A percentile compares a stretch with the other conserved stretches of the same genome.
These are phyloP conservation scores for Caenorhabditis sulstoni DNA, from an alignment of 2,888 invertebrate species.

Conservation along the genomic window DNA sequence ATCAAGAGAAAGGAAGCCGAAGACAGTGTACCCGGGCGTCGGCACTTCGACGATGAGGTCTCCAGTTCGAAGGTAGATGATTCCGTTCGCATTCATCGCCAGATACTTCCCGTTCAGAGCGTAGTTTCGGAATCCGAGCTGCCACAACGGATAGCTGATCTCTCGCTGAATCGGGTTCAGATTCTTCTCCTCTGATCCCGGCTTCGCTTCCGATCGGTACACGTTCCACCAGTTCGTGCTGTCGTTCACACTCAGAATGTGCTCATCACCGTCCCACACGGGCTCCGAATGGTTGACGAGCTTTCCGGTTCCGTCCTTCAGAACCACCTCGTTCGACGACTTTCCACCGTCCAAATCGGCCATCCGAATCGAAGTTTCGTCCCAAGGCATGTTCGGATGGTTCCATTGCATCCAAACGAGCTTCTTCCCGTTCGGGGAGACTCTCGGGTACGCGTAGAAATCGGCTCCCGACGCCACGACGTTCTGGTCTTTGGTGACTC, in stretches of 20 bases:
- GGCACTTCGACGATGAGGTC: slow-evolving; percentile 26
- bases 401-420: slow-evolving; percentile 82
- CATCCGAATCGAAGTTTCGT: slow-evolving; percentile 81
- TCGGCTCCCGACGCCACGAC: slow-evolving; percentile 80
- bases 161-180: slow-evolving; percentile 61
- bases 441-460: slow-evolving; percentile 82
- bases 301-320: slow-evolving; percentile 60
- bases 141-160: slow-evolving; percentile 71
- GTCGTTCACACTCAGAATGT: slow-evolving; percentile 81
- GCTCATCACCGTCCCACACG: slow-evolving; percentile 80
- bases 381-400: slow-evolving; percentile 83
- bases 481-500: slow-evolving; percentile 45
- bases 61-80: slow-evolving; percentile 24
- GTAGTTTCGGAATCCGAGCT: slow-evolving; percentile 65
- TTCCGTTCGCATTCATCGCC: slow-evolving; percentile 53
- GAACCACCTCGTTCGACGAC: slow-evolving; percentile 55
- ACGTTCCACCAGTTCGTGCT: slow-evolving; percentile 82
- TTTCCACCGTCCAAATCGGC: slow-evolving; percentile 76
- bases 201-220: slow-evolving; percentile 76
- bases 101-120: slow-evolving; percentile 41
- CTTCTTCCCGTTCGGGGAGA: slow-evolving; percentile 81
- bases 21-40: slow-evolving; percentile 65
- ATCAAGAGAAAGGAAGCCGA: slow-evolving; percentile 55
- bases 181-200: slow-evolving; percentile 49
- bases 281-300: slow-evolving; percentile 80